Conservation (phyloP, 2,888 invertebrate genomes). For the Athalia circularis region DNA sequence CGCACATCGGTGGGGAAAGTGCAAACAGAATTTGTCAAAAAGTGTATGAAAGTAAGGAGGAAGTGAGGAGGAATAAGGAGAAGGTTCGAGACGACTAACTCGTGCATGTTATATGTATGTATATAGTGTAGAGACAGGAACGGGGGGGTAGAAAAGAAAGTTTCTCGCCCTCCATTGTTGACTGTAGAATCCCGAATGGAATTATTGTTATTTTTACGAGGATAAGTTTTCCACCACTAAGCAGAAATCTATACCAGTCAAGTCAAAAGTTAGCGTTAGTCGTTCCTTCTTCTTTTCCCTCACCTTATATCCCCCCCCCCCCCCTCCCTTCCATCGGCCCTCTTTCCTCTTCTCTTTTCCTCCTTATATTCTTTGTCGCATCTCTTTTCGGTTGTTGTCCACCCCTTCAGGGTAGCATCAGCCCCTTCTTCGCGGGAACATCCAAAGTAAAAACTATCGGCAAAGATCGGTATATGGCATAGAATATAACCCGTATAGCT, state of each 20-base stretch:
- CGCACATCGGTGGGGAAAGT: not conserved
- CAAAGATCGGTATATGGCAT: conserved; percentile 15
- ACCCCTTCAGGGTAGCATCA: not conserved
- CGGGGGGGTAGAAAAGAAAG: conserved; percentile 25
- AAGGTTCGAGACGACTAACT: not conserved
- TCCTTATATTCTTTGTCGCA: not conserved
- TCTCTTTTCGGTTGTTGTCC: conserved; percentile 31
- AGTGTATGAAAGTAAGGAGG: conserved; percentile 8
- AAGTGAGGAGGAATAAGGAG: conserved; percentile 9
- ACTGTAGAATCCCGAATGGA: conserved; percentile 55
- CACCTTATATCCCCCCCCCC: not conserved
- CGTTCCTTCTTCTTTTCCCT: conserved; percentile 18
- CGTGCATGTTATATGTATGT: not conserved
- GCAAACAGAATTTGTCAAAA: conserved; percentile 7
- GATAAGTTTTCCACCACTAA: conserved; percentile 54
- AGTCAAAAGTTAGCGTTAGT: conserved; percentile 37
- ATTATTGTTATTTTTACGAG: conserved; percentile 63
- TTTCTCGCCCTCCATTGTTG: conserved; percentile 55
- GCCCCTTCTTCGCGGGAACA: not conserved
- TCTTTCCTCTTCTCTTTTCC: not conserved
- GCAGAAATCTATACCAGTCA: conserved; percentile 55
- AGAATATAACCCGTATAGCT: no score
- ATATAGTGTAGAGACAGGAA: conserved; percentile 1
- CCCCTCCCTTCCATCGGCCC: not conserved
- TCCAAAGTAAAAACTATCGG: conserved; percentile 43